phyloP scores from a whole-genome alignment of 2,113 vertebrate genomes.

The Alaudala cheleensis region DNA sequence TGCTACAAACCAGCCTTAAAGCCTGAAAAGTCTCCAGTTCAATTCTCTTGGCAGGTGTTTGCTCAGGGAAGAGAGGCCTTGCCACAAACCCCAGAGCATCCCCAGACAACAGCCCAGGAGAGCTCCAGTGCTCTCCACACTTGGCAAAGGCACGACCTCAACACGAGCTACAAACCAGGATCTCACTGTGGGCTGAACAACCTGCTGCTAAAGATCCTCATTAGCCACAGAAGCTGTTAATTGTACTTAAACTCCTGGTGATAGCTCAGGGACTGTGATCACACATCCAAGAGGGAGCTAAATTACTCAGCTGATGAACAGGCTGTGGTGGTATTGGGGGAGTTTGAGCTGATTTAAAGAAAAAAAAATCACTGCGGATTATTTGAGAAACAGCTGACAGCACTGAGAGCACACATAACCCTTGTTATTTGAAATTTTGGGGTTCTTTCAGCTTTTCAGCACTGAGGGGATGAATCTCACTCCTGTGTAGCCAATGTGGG shows the following conservation, averaged over 20 bases:
- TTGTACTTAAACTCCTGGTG: not conserved
- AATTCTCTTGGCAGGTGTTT: not conserved
- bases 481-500: not conserved
- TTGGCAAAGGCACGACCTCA: not conserved
- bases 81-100: not conserved
- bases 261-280: not conserved
- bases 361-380: not conserved
- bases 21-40: not conserved
- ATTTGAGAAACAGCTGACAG: not conserved
- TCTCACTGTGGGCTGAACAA: not conserved
- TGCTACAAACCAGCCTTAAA: not conserved
- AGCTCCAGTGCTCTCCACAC: not conserved
- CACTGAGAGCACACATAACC: not conserved
- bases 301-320: not conserved
- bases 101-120: not conserved
- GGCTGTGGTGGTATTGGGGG: not conserved
- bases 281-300: not conserved
- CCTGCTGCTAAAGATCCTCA: not conserved
- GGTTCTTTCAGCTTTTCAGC: not conserved
- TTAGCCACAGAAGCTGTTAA: conserved; percentile 27
- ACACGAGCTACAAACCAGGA: not conserved
- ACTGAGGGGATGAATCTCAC: not conserved
- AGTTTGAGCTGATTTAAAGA: not conserved
- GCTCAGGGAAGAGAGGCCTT: not conserved
- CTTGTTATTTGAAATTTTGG: not conserved